Conservation (phyloP, 2,113 vertebrate genomes). For the Phalacrocorax pelagicus region DNA sequence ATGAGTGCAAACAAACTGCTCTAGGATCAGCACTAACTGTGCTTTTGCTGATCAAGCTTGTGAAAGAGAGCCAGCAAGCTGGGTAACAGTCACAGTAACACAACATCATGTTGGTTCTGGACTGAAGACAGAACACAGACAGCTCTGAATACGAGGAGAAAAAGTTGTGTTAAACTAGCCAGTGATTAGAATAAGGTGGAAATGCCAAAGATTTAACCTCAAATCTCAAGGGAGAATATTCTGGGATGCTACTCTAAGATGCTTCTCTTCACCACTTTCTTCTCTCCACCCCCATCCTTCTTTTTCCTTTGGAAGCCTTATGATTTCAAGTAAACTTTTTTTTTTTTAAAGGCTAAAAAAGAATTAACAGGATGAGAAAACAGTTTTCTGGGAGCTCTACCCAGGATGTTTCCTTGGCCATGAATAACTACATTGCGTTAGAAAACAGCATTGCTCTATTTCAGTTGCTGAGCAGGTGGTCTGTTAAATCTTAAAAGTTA, state of each 20-base stretch:
- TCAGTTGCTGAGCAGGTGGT: conserved; percentile 22
- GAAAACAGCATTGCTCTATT: conserved; percentile 17
- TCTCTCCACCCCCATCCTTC: not conserved
- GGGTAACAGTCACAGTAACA: not conserved
- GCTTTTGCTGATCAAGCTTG: not conserved
- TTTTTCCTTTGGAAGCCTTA: not conserved
- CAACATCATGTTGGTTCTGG: not conserved
- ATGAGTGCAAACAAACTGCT: not conserved
- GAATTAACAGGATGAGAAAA: not conserved
- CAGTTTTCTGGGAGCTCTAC: not conserved
- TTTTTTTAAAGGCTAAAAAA: not conserved
- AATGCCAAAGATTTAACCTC: not conserved
- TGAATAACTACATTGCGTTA: not conserved
- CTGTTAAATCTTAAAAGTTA: conserved; percentile 25
- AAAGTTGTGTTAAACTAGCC: not conserved
- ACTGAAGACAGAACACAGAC: not conserved
- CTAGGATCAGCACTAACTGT: not conserved
- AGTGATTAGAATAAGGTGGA: not conserved
- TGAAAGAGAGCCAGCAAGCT: not conserved
- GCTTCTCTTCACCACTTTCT: not conserved
- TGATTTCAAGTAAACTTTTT: not conserved
- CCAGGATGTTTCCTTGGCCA: not conserved
- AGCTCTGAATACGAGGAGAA: not conserved
- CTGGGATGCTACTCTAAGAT: not conserved
- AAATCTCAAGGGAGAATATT: not conserved